A percentile compares a stretch with the other conserved stretches of the same genome.
phyloP scores from a whole-genome alignment of 2,888 invertebrate genomes.

The Apodemia duryi region DNA sequence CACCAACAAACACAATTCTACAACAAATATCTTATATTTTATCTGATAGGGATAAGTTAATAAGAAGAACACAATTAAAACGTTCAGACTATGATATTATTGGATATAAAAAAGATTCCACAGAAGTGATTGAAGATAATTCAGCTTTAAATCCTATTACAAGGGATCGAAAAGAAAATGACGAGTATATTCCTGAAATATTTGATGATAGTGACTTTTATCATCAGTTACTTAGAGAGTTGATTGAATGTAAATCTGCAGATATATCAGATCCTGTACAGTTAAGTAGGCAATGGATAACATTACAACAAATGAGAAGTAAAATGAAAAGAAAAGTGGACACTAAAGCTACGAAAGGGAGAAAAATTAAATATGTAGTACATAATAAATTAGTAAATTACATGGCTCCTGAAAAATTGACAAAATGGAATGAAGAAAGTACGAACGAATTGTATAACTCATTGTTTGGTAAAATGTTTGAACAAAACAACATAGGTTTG shows the following conservation, averaged over 20 bases:
- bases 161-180: conserved; percentile 59
- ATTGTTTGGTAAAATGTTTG: conserved; percentile 85
- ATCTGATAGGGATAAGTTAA: conserved; percentile 85
- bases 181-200: conserved; percentile 88
- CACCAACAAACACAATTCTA: conserved; percentile 81
- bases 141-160: conserved; percentile 40
- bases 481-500: conserved; percentile 60
- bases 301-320: conserved; percentile 93
- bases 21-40: conserved; percentile 93
- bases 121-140: conserved; percentile 35
- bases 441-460: conserved; percentile 90
- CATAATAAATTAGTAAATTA: conserved; percentile 93
- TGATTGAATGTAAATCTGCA: conserved; percentile 94
- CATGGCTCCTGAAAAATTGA: conserved; percentile 88
- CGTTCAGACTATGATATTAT: conserved; percentile 85
- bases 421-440: conserved; percentile 87
- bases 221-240: conserved; percentile 92
- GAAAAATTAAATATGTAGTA: conserved; percentile 92
- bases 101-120: conserved; percentile 67
- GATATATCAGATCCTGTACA: conserved; percentile 91
- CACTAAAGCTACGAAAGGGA: conserved; percentile 95
- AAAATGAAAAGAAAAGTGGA: conserved; percentile 96
- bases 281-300: conserved; percentile 93
- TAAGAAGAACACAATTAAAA: conserved; percentile 89
- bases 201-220: conserved; percentile 99